phyloP scores from a whole-genome alignment of 2,888 invertebrate species.

The Dolomedes plantarius region DNA sequence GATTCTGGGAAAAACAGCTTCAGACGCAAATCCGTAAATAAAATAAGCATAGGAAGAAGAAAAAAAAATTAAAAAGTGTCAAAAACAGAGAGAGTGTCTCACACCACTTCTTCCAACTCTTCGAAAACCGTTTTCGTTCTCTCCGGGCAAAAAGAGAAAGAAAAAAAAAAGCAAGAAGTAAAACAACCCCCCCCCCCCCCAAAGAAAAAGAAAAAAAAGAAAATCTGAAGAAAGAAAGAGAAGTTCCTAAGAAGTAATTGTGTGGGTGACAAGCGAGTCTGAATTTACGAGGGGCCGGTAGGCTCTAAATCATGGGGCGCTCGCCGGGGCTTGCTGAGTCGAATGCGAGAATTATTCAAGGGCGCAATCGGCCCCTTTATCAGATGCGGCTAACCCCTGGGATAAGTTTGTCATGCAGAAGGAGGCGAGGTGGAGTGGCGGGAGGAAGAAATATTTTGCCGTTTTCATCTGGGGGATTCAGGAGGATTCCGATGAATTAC shows the following conservation, averaged over 20 bases:
- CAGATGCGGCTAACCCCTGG: slow-evolving; percentile 40
- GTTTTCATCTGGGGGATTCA: slow-evolving; percentile 33
- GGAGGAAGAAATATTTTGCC: slow-evolving; percentile 20
- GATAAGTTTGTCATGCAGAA: slow-evolving; percentile 51
- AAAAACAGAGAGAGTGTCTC: not conserved
- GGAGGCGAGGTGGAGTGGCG: not conserved
- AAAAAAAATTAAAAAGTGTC: not conserved
- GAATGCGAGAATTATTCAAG: slow-evolving; percentile 66
- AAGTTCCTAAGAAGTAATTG: slow-evolving; percentile 62
- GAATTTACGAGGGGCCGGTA: slow-evolving; percentile 61
- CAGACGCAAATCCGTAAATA: not conserved
- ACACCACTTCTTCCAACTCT: not conserved
- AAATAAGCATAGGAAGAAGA: not conserved
- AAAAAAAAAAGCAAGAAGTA: too few relatives aligned
- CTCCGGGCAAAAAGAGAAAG: not conserved
- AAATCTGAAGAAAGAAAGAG: slow-evolving; percentile 10
- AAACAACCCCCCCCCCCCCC: not conserved
- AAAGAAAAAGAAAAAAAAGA: slow-evolving; percentile 16
- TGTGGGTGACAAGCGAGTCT: slow-evolving; percentile 63
- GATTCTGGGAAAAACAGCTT: not conserved
- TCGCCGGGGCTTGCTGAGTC: slow-evolving; percentile 36
- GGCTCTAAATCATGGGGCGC: slow-evolving; percentile 53
- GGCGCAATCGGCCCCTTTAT: slow-evolving; percentile 35
- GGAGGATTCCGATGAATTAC: slow-evolving; percentile 28
- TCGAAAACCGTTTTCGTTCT: not conserved